Base-by-base conservation (phyloP, 2,888 invertebrate genomes). In the Macroteleia sp. region DNA sequence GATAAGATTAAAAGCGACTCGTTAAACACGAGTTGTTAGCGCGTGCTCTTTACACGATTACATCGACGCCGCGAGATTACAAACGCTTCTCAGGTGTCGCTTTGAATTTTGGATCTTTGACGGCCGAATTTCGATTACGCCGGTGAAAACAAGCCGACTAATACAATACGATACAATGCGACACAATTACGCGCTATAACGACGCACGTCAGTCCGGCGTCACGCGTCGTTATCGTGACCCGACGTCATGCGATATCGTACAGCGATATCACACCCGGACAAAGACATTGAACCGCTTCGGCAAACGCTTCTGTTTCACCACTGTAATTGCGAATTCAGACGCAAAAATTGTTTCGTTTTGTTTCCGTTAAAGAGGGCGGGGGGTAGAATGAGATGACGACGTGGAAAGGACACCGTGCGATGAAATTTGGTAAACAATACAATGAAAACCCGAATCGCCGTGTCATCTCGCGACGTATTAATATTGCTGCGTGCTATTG, bases 1-100 rank as follows among this genome's bases (percentile, higher is more conserved):
- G 52, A 34, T 52, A 52, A 52, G 52, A 52, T 87, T 88, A 88
- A 86, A 87, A 86, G 86, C 85, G 81, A 85, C 82, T 83, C 77
- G 66, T 79, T 88, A 85, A n/a, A n/a, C n/a, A n/a, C n/a, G n/a
- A n/a, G n/a, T n/a, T n/a, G 12, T 14, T 12, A 4, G 46, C 20
- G 69, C 64, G 32, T n/a, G n/a, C n/a, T n/a, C 67, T 48, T 69
- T 66, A 41, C 57, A 39, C 25, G 46, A 57, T 48, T 57, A 54
- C 50, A 36, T 48, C n/a, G n/a, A n/a, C 62, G 41, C 10, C 39
- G 20, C 46, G 50, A 54, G 56, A 70, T 70, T 61, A 28, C 30
- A 9, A 30, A 17, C 20, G 17, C 3, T 20, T 50, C 59, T 57
- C 44, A 59, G 69, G 34, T 69, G 59, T 52, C 52, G 34, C 16